These are phyloP conservation scores for Exocentrus adspersus DNA, from an alignment of 2,888 invertebrate species.

Conservation along the genomic window DNA sequence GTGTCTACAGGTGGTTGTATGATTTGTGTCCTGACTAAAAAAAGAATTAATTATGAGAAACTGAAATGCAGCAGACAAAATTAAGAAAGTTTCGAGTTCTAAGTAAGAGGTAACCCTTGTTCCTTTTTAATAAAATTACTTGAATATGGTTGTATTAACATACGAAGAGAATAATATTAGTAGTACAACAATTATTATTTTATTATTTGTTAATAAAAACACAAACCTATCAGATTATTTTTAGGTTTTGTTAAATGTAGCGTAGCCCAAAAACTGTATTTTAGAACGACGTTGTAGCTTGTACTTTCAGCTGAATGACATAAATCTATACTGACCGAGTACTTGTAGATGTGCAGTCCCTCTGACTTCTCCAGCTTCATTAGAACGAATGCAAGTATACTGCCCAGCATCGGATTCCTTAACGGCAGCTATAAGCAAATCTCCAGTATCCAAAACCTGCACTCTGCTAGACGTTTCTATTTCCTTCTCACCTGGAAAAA, in stretches of 20 bases:
- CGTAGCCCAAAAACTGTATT: too few species aligned
- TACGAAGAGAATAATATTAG: too few species aligned
- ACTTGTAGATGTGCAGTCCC: slow-evolving; percentile 86
- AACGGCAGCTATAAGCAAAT: slow-evolving; percentile 87
- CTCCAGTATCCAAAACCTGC: slow-evolving; percentile 87
- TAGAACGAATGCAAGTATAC: slow-evolving; percentile 89
- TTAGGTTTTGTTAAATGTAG: too few species aligned
- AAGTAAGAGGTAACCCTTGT: too few species aligned
- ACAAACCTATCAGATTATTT: too few species aligned
- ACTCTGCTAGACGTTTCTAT: slow-evolving; percentile 79
- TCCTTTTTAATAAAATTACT: too few species aligned
- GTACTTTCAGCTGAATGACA: neutral
- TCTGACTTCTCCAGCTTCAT: slow-evolving; percentile 87
- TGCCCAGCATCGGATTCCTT: slow-evolving; percentile 85
- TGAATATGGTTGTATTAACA: too few species aligned
- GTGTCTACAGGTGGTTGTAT: slow-evolving; percentile 93
- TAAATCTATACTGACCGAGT: slow-evolving; percentile 70
- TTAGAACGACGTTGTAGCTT: too few species aligned
- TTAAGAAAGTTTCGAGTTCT: too few species aligned
- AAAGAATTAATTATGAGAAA: slow-evolving; percentile 21
- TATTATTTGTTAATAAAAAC: too few species aligned
- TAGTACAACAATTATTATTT: too few species aligned
- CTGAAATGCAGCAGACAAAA: too few species aligned
- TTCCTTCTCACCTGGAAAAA: slow-evolving; percentile 67
- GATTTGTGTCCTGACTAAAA: slow-evolving; percentile 89